These are phyloP conservation scores for Calliopum simillimum DNA, from an alignment of 2,888 invertebrate species.

Conservation along the genomic window DNA sequence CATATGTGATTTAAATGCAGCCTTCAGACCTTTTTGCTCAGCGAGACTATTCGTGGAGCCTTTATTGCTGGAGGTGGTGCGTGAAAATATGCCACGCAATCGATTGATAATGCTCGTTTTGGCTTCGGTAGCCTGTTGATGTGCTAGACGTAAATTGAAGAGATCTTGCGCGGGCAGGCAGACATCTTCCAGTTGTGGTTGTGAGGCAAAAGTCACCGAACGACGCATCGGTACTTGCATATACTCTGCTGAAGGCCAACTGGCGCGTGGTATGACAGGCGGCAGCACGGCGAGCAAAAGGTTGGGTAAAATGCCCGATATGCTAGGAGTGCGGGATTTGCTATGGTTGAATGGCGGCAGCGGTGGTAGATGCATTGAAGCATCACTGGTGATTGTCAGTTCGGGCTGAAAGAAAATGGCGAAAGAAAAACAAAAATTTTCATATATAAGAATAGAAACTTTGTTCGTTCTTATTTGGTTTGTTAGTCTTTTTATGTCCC, in stretches of 20 bases:
- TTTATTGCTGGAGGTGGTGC: slow-evolving; percentile 75
- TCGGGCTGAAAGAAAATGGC: slow-evolving; percentile 55
- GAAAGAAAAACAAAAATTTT: not conserved
- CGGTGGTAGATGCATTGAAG: slow-evolving; percentile 47
- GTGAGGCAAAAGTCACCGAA: slow-evolving; percentile 76
- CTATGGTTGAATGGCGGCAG: slow-evolving; percentile 39
- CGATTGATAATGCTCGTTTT: slow-evolving; percentile 71
- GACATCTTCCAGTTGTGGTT: slow-evolving; percentile 73
- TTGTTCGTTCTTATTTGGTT: too few relatives aligned
- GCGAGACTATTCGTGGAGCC: slow-evolving; percentile 71
- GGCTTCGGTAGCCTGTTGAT: slow-evolving; percentile 70
- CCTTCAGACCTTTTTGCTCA: slow-evolving; percentile 73
- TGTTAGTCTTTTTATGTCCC: too few relatives aligned
- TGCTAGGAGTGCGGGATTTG: slow-evolving; percentile 73
- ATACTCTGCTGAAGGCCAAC: slow-evolving; percentile 81
- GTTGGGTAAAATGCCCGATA: slow-evolving; percentile 78
- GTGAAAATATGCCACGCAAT: slow-evolving; percentile 73
- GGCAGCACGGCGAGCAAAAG: slow-evolving; percentile 79
- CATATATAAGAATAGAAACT: not conserved
- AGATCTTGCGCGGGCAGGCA: slow-evolving; percentile 73
- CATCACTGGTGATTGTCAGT: slow-evolving; percentile 59
- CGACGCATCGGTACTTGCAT: slow-evolving; percentile 71
- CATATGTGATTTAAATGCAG: slow-evolving; percentile 79
- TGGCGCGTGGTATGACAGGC: slow-evolving; percentile 80
- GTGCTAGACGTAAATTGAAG: slow-evolving; percentile 71